Conservation (phyloP, 2,113 vertebrate species). For the Smithornis capensis region DNA sequence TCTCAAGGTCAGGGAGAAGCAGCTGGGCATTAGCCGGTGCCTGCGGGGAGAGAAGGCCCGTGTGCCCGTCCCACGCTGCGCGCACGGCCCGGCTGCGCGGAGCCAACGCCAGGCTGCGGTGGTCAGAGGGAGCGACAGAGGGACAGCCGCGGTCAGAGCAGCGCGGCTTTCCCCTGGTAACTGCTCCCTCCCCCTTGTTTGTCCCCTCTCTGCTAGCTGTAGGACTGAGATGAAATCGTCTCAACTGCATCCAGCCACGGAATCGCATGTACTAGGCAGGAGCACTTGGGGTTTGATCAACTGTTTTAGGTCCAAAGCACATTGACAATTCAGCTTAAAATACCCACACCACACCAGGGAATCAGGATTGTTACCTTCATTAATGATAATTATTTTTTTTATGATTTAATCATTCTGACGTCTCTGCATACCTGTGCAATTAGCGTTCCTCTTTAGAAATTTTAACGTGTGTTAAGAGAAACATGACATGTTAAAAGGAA, state of each 20-base stretch:
- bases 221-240: not conserved
- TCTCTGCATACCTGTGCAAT: not conserved
- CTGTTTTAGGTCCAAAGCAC: not conserved
- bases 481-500: not conserved
- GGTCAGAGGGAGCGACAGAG: not conserved
- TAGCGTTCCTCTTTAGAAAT: not conserved
- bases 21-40: not conserved
- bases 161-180: not conserved
- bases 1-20: constrained; percentile 14
- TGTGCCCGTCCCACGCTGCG: not conserved
- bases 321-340: not conserved
- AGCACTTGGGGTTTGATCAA: not conserved
- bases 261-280: not conserved
- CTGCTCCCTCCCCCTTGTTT: not conserved
- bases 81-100: not conserved
- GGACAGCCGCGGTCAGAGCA: not conserved
- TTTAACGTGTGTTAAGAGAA: not conserved
- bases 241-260: not conserved
- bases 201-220: not conserved
- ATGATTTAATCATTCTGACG: not conserved
- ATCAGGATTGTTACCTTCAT: not conserved
- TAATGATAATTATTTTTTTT: not conserved
- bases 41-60: not conserved
- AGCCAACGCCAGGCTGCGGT: not conserved
- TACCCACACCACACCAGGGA: not conserved